These are phyloP conservation scores for Lepidocolaptes lacrymiger DNA, from an alignment of 2,797 vertebrate species.

Conservation along the genomic window DNA sequence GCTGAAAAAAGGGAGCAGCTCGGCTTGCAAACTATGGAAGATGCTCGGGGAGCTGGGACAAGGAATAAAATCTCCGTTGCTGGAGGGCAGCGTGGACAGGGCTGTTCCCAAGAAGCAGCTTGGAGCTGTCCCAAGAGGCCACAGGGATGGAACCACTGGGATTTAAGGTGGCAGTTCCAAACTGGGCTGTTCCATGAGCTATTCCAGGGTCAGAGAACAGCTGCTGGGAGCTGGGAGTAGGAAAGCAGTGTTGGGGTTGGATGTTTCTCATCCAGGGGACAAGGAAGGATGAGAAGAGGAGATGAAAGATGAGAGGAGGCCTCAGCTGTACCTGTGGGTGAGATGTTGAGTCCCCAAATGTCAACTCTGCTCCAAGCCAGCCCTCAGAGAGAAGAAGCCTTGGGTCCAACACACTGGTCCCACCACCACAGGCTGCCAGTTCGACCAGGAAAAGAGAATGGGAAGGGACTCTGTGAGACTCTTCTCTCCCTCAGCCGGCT, in stretches of 20 bases:
- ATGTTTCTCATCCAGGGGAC: background rate
- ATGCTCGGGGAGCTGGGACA: rapidly evolving
- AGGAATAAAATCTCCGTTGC: background rate
- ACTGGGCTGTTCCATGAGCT: background rate
- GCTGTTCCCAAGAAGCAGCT: background rate
- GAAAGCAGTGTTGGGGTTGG: background rate
- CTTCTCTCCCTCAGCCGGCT: background rate
- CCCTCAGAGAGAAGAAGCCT: background rate
- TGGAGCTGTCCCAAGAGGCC: background rate
- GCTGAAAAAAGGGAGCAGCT: background rate
- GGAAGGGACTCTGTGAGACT: background rate
- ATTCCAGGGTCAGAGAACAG: background rate
- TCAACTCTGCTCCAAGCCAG: background rate
- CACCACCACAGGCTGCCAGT: background rate
- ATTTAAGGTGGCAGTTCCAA: background rate
- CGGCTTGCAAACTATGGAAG: background rate
- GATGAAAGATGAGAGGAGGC: background rate
- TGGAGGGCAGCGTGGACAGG: background rate
- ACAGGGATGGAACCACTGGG: background rate
- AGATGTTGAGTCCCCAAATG: background rate
- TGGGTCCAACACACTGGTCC: background rate
- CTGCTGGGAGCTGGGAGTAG: background rate
- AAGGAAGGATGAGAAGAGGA: background rate
- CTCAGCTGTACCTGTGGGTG: background rate
- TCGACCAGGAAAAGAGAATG: background rate